Percentiles rank a stretch among this genome's conserved stretches.
Conservation (phyloP, 1,140 invertebrate genomes). For the Ganaspis sp. region DNA sequence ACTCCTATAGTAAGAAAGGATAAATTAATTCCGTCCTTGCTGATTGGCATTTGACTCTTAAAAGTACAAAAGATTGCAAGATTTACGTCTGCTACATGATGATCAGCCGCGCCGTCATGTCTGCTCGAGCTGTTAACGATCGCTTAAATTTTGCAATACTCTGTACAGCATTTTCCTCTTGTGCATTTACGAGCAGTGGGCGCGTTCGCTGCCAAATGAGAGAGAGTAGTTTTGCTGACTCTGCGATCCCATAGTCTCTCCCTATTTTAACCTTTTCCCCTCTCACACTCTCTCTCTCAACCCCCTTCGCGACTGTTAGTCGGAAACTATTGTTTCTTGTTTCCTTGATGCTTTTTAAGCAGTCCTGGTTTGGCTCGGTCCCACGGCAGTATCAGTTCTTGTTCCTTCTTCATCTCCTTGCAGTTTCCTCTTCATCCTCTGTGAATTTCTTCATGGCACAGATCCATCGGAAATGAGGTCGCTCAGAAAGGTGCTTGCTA, state of each 20-base stretch:
- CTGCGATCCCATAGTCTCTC: slow-evolving; percentile 48
- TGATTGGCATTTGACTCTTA: neutral
- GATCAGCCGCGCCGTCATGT: slow-evolving; percentile 30
- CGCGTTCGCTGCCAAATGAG: slow-evolving; percentile 41
- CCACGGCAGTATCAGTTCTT: slow-evolving; percentile 2
- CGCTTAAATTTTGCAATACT: slow-evolving; percentile 43
- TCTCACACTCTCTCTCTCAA: slow-evolving; percentile 62
- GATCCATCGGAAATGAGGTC: slow-evolving; percentile 41
- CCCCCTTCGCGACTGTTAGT: neutral
- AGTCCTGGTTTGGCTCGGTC: slow-evolving; percentile 37
- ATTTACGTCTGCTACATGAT: slow-evolving; percentile 1
- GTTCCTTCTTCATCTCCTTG: slow-evolving; percentile 10
- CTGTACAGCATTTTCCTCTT: slow-evolving; percentile 32
- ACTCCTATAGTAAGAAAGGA: too few relatives aligned
- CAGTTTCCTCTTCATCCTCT: neutral
- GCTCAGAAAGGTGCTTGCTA: slow-evolving; percentile 8
- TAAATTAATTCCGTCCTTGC: too few relatives aligned
- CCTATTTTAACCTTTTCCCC: slow-evolving; percentile 38
- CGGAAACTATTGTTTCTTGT: slow-evolving; percentile 63
- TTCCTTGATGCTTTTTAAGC: slow-evolving; percentile 47
- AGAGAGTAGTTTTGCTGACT: slow-evolving; percentile 30
- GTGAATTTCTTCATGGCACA: slow-evolving; percentile 27
- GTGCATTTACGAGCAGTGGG: slow-evolving; percentile 32
- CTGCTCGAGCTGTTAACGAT: slow-evolving; percentile 44
- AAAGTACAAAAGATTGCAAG: neutral